Conservation (phyloP, 2,797 vertebrate species). For the Helostoma temminkii region DNA sequence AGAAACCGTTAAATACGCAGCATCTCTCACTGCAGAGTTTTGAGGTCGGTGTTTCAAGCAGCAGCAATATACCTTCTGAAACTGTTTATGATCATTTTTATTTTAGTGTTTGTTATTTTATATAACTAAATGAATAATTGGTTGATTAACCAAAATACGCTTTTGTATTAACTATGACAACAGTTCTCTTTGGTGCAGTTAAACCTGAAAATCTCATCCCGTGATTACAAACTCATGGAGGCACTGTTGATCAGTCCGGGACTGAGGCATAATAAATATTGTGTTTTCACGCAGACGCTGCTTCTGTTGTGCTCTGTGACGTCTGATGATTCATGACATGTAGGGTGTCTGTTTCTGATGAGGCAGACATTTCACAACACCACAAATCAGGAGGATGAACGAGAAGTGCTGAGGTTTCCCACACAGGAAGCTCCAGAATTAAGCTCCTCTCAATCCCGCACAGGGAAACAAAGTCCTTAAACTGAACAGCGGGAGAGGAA, state of each 20-base stretch:
- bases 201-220: conserved; percentile 13
- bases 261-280: conserved; percentile 12
- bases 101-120: too few species aligned
- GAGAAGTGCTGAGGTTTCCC: conserved; percentile 52
- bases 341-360: conserved; percentile 59
- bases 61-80: too few species aligned
- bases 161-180: too few species aligned
- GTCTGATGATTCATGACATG: conserved; percentile 47
- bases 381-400: conserved; percentile 43
- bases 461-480: conserved; percentile 64
- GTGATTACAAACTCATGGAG: neutral
- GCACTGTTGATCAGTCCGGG: conserved; percentile 9
- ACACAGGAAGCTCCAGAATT: conserved; percentile 74
- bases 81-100: neutral
- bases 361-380: conserved; percentile 42
- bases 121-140: too few species aligned
- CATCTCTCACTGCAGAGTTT: too few species aligned
- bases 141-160: too few species aligned
- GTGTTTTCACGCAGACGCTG: conserved; percentile 23
- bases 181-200: neutral
- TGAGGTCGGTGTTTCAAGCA: too few species aligned
- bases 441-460: conserved; percentile 54
- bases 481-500: conserved; percentile 63
- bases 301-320: conserved; percentile 39
- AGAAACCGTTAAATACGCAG: too few species aligned